These are phyloP conservation scores for Eumeta japonica DNA, from an alignment of 1,140 invertebrate species.

Conservation along the genomic window DNA sequence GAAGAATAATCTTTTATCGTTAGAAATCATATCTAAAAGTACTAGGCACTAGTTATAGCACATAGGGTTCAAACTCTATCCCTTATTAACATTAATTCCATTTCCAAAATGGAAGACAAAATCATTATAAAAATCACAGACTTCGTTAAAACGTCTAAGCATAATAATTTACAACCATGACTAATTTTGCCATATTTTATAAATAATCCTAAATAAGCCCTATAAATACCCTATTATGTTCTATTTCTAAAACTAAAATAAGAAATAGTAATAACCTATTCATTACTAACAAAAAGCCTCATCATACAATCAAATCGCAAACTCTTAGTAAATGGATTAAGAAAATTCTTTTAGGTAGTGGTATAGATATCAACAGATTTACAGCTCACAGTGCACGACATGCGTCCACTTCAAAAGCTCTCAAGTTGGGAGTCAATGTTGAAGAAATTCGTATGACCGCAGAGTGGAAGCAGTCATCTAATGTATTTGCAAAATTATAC, in stretches of 20 bases:
- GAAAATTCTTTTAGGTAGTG: background rate
- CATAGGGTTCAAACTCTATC: constrained; percentile 6
- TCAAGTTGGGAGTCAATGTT: too few relatives aligned
- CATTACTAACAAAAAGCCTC: constrained; percentile 1
- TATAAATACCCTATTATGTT: background rate
- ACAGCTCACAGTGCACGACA: constrained; percentile 1
- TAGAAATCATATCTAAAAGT: background rate
- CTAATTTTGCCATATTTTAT: background rate
- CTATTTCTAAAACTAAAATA: too few relatives aligned
- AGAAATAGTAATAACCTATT: background rate
- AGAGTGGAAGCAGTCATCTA: background rate
- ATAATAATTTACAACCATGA: background rate
- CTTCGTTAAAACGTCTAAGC: constrained; percentile 4
- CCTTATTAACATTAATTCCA: constrained; percentile 1
- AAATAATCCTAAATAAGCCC: constrained; percentile 5
- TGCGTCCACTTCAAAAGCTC: background rate
- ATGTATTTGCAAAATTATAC: background rate
- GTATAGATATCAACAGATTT: background rate
- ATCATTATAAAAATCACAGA: constrained; percentile 6
- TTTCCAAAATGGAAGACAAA: background rate
- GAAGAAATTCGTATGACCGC: background rate
- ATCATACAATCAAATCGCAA: too few relatives aligned
- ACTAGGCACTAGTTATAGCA: constrained; percentile 1
- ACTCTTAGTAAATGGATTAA: constrained; percentile 2
- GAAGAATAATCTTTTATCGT: too few relatives aligned